These are phyloP conservation scores for Epinephelus lanceolatus DNA, from an alignment of 2,113 vertebrate genomes.

Conservation along the genomic window DNA sequence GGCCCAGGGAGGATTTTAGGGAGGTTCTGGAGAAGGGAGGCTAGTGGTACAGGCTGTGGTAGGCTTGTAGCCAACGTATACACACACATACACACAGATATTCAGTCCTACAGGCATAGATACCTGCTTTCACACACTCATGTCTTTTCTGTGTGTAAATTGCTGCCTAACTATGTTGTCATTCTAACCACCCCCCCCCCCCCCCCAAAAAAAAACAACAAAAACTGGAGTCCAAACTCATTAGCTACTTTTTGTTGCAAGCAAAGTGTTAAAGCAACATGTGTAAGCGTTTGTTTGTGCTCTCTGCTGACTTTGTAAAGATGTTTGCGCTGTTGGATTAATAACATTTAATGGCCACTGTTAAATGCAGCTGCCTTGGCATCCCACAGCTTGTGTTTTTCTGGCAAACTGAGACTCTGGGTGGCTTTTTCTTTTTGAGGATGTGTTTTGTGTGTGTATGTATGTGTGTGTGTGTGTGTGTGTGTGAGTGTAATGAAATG, in stretches of 20 bases:
- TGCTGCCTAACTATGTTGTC: conserved; percentile 43
- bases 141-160: conserved; percentile 55
- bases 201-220: not conserved
- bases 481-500: conserved; percentile 19
- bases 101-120: conserved; percentile 40
- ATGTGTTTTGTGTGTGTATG: conserved; percentile 9
- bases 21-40: conserved; percentile 81
- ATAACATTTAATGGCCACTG: conserved; percentile 83
- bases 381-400: conserved; percentile 77
- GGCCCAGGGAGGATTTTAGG: conserved; percentile 80
- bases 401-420: conserved; percentile 67
- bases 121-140: conserved; percentile 40
- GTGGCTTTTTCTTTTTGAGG: conserved; percentile 67
- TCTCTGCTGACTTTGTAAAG: conserved; percentile 79
- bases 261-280: conserved; percentile 76
- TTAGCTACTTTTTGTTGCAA: conserved; percentile 67
- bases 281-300: conserved; percentile 81
- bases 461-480: conserved; percentile 28
- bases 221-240: conserved; percentile 38
- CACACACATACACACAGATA: conserved; percentile 46
- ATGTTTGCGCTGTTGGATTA: conserved; percentile 83
- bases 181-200: conserved; percentile 45
- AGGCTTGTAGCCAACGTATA: conserved; percentile 75
- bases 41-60: conserved; percentile 81
- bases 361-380: conserved; percentile 84